Base-by-base conservation (phyloP, 2,113 vertebrate genomes). In the Oenanthe melanoleuca region DNA sequence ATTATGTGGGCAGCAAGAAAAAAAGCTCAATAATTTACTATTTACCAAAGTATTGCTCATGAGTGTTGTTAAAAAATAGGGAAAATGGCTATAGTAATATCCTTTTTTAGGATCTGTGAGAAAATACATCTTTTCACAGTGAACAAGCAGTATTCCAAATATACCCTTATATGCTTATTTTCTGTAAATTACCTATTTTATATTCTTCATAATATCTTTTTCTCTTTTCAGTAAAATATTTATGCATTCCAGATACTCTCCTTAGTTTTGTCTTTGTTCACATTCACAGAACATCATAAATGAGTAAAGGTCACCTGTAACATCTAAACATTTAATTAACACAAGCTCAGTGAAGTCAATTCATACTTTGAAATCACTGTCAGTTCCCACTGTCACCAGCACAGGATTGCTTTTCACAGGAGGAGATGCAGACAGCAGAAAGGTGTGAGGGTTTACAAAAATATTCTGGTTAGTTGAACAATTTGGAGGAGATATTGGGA, bases 271-370 rank as follows among this genome's bases (percentile, higher is more conserved):
- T 57, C 28, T 95, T 80, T 83, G 37, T 89, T 95, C 71, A 21
- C 50, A 19, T 57, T 90, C 73, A 53, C 28, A n/a, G 86, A 77
- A 63, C 65, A 64, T 50, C 50, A 73, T 47, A 85, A 90, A 65
- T 67, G 42, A 93, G 85, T 66, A 82, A 94, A 94, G 73, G 87
- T 91, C 74, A 86, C 28, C 19, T 4, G 4, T 86, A 95, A 87
- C 64, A 79, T 93, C 80, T 81, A 94, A 92, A 67, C 69, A 77
- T 70, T 81, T 94, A 94, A 95, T 96, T 96, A 97, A 94, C 73
- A 77, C 59, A 60, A 67, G 49, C 53, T 23, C 47, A 74, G 24
- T 75, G 80, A 90, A 92, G 79, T 86, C 55, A 73, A n/a, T 84
- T 96, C 69, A 61, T 92, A 45, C 59, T 90, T 94, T 33, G 89